These are phyloP conservation scores for Rhodeus uyekii DNA, from an alignment of 2,797 vertebrate genomes.

Conservation along the genomic window DNA sequence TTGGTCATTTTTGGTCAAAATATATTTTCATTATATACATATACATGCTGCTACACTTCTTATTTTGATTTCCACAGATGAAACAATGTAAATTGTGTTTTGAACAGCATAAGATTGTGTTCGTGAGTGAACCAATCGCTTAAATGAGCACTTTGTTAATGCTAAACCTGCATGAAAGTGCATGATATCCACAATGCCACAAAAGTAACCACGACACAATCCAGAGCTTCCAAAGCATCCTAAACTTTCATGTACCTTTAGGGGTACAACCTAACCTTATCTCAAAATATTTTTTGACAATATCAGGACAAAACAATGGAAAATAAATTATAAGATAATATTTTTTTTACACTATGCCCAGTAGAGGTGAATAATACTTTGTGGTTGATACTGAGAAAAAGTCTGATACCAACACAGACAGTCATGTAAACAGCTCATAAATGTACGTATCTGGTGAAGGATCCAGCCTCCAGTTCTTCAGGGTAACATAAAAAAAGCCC, in stretches of 20 bases:
- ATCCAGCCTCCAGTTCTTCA: slow-evolving; percentile 58
- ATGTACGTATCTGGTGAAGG: slow-evolving; percentile 62
- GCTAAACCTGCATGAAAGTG: not conserved
- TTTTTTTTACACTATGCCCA: slow-evolving; percentile 6
- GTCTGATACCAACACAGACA: not conserved
- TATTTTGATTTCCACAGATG: not conserved
- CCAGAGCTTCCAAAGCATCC: not conserved
- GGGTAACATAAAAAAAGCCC: slow-evolving; percentile 58
- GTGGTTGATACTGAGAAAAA: not conserved
- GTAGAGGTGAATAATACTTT: not conserved
- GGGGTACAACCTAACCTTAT: not conserved
- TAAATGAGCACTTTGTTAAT: not conserved
- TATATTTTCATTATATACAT: not conserved
- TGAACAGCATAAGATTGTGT: too few species aligned
- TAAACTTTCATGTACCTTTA: not conserved
- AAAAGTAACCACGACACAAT: not conserved
- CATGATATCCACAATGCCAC: not conserved
- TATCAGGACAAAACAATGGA: not conserved
- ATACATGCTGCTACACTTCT: not conserved
- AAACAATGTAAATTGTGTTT: not conserved
- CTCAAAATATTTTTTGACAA: not conserved
- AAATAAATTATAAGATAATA: not conserved
- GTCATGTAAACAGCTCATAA: slow-evolving; percentile 44
- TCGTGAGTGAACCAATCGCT: not conserved
- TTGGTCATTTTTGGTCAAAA: not conserved